phyloP scores from a whole-genome alignment of 2,888 invertebrate species.

The Campopleginae sp. region DNA sequence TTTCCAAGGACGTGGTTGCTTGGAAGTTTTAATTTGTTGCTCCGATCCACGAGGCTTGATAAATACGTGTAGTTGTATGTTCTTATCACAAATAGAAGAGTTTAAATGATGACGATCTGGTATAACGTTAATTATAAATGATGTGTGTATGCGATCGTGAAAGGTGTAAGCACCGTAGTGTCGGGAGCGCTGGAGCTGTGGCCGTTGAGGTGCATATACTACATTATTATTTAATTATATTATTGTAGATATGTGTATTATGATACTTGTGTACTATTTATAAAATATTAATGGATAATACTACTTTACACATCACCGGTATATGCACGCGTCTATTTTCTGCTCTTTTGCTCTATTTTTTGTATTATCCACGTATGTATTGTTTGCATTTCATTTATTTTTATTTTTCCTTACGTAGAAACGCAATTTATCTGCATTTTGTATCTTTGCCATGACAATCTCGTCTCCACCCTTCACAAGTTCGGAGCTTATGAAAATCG shows the following conservation, averaged over 20 bases:
- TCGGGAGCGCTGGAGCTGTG: conserved; percentile 83
- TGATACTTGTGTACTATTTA: conserved; percentile 23
- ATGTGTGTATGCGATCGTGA: conserved; percentile 61
- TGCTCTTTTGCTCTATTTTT: conserved; percentile 63
- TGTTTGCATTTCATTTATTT: conserved; percentile 49
- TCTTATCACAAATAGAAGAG: conserved; percentile 16
- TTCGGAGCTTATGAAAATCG: conserved; percentile 13
- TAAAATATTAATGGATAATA: neutral
- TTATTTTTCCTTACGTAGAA: conserved; percentile 59
- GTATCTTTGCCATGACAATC: conserved; percentile 44
- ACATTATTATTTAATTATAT: conserved; percentile 54
- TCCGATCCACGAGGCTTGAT: neutral
- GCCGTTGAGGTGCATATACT: conserved; percentile 80
- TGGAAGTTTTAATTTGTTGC: neutral
- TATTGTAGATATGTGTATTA: conserved; percentile 39
- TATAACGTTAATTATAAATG: conserved; percentile 37
- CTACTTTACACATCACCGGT: conserved; percentile 70
- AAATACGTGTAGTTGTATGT: neutral
- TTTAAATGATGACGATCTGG: conserved; percentile 51
- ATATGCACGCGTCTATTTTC: conserved; percentile 73
- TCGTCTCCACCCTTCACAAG: conserved; percentile 4
- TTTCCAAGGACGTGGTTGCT: neutral
- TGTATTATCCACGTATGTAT: conserved; percentile 53
- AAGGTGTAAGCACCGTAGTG: conserved; percentile 80
- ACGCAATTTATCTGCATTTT: conserved; percentile 58